Conservation (phyloP, 2,797 vertebrate genomes). For the Meda fulgida region DNA sequence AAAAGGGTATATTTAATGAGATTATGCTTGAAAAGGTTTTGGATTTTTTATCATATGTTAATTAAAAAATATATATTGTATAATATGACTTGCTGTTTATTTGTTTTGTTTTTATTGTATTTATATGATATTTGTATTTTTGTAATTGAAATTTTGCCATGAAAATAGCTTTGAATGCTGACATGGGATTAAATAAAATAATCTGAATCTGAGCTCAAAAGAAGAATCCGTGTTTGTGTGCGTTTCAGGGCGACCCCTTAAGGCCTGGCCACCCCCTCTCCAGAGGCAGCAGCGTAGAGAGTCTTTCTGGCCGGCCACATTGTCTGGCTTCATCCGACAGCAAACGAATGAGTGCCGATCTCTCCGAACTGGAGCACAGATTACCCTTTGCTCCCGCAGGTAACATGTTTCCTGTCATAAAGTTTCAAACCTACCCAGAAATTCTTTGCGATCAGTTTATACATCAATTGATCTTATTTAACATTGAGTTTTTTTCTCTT, state of each 20-base stretch:
- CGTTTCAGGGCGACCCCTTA: constrained; percentile 84
- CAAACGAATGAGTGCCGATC: constrained; percentile 95
- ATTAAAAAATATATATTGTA: too few species aligned
- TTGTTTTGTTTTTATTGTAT: too few species aligned
- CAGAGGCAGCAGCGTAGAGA: constrained; percentile 94
- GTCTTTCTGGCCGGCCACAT: constrained; percentile 84
- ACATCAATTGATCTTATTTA: background rate
- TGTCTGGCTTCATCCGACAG: constrained; percentile 83
- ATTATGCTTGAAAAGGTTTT: too few species aligned
- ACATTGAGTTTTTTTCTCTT: background rate
- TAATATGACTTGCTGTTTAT: too few species aligned
- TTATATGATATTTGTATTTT: too few species aligned
- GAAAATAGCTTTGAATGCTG: too few species aligned
- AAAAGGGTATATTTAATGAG: too few species aligned
- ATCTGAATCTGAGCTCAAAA: too few species aligned
- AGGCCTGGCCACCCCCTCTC: constrained; percentile 90
- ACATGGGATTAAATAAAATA: too few species aligned
- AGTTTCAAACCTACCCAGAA: background rate
- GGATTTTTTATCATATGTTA: too few species aligned
- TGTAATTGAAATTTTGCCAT: too few species aligned
- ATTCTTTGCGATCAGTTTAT: background rate
- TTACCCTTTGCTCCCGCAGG: constrained; percentile 85
- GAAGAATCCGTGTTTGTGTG: background rate
- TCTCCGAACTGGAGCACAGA: constrained; percentile 94
- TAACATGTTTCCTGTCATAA: constrained; percentile 69